Percentiles rank a stretch among this genome's conserved stretches.
Conservation (phyloP, 2,113 vertebrate genomes). For the Sardina pilchardus region DNA sequence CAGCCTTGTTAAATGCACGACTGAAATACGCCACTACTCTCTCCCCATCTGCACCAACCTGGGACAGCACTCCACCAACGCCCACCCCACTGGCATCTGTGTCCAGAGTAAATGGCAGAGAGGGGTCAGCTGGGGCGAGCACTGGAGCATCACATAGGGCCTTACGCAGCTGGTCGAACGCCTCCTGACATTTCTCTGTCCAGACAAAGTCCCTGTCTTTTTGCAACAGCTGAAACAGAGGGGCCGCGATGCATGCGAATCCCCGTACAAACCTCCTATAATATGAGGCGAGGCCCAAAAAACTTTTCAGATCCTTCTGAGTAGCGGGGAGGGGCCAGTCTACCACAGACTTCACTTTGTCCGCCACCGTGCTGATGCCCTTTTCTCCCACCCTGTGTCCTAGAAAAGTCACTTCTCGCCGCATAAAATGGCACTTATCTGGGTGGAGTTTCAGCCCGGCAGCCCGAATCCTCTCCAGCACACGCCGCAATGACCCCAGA, state of each 20-base stretch:
- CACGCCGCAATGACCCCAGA: not conserved
- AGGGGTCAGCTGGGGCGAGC: too few relatives aligned
- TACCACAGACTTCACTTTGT: too few relatives aligned
- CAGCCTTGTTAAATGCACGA: slow-evolving; percentile 22
- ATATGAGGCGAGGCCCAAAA: too few relatives aligned
- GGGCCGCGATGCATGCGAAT: too few relatives aligned
- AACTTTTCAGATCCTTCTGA: too few relatives aligned
- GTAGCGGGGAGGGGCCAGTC: too few relatives aligned
- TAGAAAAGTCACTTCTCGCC: not conserved
- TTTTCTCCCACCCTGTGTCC: not conserved
- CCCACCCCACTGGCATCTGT: slow-evolving; percentile 29
- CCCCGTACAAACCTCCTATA: too few relatives aligned
- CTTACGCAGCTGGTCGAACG: too few relatives aligned
- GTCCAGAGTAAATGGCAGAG: slow-evolving; percentile 20
- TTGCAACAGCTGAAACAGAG: too few relatives aligned
- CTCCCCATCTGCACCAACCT: slow-evolving; percentile 16
- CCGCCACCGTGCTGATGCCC: not conserved
- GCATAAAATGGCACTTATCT: slow-evolving; percentile 37
- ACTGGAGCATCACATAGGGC: too few relatives aligned
- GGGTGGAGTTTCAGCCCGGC: slow-evolving; percentile 35
- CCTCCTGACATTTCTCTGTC: too few relatives aligned
- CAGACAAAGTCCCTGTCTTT: too few relatives aligned
- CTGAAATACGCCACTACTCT: slow-evolving; percentile 32
- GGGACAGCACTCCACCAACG: not conserved
- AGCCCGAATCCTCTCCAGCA: slow-evolving; percentile 17